Percentiles rank a stretch among this genome's conserved stretches.
These are phyloP conservation scores for Choristoneura fumiferana DNA, from an alignment of 1,140 invertebrate genomes.

Conservation along the genomic window DNA sequence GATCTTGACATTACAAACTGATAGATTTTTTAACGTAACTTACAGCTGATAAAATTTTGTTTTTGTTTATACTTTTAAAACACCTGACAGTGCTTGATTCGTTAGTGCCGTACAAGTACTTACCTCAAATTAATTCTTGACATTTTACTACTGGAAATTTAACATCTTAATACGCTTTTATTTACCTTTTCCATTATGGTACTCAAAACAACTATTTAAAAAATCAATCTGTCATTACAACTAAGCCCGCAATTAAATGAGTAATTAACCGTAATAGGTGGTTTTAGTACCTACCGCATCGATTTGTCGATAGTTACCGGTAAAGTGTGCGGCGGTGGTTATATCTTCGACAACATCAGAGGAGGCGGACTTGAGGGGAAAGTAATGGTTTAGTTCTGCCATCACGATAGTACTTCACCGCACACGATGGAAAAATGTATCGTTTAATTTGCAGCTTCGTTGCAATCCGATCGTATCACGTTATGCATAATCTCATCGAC, in stretches of 20 bases:
- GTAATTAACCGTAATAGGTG: constrained; percentile 6
- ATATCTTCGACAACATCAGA: constrained; percentile 51
- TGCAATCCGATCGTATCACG: background rate
- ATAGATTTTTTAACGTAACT: too few species aligned
- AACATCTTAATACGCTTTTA: too few species aligned
- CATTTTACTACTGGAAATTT: too few species aligned
- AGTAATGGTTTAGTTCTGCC: constrained; percentile 53
- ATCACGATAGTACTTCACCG: constrained; percentile 46
- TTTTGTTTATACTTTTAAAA: too few species aligned
- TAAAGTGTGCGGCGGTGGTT: constrained; percentile 16
- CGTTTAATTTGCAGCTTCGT: constrained; percentile 24
- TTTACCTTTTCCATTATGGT: background rate
- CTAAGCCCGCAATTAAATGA: background rate
- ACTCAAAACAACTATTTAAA: background rate
- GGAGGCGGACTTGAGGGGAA: constrained; percentile 53
- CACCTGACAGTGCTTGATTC: too few species aligned
- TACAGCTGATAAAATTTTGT: too few species aligned
- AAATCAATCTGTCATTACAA: background rate
- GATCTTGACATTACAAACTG: background rate
- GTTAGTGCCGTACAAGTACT: too few species aligned
- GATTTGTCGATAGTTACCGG: constrained; percentile 36
- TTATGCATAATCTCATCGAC: too few species aligned
- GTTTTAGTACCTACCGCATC: constrained; percentile 22
- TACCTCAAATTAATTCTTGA: too few species aligned
- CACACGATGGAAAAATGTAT: constrained; percentile 53